phyloP scores from a whole-genome alignment of 2,888 invertebrate genomes.

The Nemotelus pantherinus region DNA sequence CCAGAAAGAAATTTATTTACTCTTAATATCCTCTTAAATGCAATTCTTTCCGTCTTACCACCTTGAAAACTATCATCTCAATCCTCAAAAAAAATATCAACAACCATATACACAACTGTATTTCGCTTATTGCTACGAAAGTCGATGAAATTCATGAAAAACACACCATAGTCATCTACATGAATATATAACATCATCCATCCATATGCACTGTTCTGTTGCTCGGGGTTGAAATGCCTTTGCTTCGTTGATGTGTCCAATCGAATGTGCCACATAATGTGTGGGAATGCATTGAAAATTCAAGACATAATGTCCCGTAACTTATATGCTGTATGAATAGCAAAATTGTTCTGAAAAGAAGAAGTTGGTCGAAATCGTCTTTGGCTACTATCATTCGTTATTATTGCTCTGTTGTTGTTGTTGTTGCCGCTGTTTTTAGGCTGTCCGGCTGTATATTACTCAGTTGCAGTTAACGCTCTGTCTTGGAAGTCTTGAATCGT shows the following conservation, averaged over 20 bases:
- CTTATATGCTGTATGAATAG: slow-evolving; percentile 52
- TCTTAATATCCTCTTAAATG: too few relatives aligned
- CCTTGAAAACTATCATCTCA: too few relatives aligned
- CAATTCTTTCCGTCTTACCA: too few relatives aligned
- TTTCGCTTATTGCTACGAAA: too few relatives aligned
- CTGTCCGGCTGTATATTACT: not conserved
- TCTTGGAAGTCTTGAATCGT: too few relatives aligned
- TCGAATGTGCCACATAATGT: slow-evolving; percentile 45
- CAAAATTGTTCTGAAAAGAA: slow-evolving; percentile 45
- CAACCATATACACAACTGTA: too few relatives aligned
- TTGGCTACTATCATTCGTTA: not conserved
- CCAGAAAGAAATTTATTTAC: too few relatives aligned
- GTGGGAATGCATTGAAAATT: slow-evolving; percentile 55
- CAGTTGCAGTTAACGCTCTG: not conserved
- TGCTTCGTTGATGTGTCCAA: too few relatives aligned
- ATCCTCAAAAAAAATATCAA: too few relatives aligned
- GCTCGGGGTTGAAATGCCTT: slow-evolving; percentile 14
- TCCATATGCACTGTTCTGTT: not conserved
- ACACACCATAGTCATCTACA: too few relatives aligned
- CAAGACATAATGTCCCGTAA: slow-evolving; percentile 53
- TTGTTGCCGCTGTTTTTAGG: not conserved
- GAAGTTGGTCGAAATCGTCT: not conserved
- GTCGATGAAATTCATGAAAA: too few relatives aligned
- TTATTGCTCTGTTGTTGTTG: slow-evolving; percentile 7
- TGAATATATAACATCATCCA: too few relatives aligned